Percentiles rank a stretch among this genome's conserved stretches.
Evolutionary conservation across 2,113 vertebrate species (phyloP).

Genomic region (Vimba vimba): DNA sequence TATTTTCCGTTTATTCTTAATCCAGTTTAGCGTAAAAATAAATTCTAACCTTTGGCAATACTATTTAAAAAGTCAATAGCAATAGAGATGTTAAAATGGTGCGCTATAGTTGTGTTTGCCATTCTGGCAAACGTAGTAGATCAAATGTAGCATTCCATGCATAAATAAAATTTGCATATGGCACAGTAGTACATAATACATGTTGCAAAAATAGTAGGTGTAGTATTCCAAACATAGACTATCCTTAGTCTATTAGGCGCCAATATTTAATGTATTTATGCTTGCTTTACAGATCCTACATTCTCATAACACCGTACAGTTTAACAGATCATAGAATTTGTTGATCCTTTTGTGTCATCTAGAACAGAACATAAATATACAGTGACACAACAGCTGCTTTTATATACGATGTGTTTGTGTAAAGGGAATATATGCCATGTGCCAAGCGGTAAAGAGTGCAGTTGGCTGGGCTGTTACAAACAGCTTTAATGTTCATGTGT

Average conservation of each 20-base stretch:
- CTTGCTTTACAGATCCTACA: neutral
- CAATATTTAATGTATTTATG: neutral
- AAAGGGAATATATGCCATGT: constrained; percentile 36
- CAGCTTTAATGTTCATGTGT: constrained; percentile 55
- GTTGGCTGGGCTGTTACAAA: constrained; percentile 51
- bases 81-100: neutral
- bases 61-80: neutral
- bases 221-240: neutral
- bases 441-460: constrained; percentile 51
- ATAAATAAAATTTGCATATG: neutral
- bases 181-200: neutral
- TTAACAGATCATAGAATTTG: constrained; percentile 23
- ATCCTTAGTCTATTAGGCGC: neutral
- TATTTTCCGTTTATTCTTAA: neutral
- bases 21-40: neutral
- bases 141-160: neutral
- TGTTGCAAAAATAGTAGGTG: neutral
- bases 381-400: constrained; percentile 39
- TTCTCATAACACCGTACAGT: constrained; percentile 13
- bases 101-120: neutral
- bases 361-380: constrained; percentile 18
- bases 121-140: neutral
- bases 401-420: constrained; percentile 25
- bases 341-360: constrained; percentile 23
- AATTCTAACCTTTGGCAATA: neutral